Base-by-base conservation (phyloP, 2,888 invertebrate genomes). In the Drosophila nigritarsus region DNA sequence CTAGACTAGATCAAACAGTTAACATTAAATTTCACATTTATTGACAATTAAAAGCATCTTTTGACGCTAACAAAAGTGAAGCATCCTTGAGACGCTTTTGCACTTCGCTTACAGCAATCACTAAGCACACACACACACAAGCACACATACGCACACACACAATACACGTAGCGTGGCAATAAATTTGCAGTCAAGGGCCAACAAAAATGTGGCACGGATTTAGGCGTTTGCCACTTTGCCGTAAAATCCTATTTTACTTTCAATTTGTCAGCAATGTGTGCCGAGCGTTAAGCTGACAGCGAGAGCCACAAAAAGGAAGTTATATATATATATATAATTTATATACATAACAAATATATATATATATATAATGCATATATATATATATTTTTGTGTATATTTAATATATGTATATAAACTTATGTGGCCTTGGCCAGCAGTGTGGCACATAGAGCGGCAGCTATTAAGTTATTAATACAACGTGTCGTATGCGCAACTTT, bases 231-330 rank as follows among this genome's bases (percentile, higher is more conserved):
- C 82, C 76, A 74, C 76, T 73, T 78, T 69, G 73, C 75, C 75
- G 79, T 82, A 75, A 87, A 87, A 87, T 87, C 81, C 81, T 73
- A 87, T 82, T 85, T 87, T 87, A 87, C 85, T 85, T 85, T 83
- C 83, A 87, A 85, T 85, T 87, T 85, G 87, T 82, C 85, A 84
- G 70, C 61, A 49, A 42, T 49, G 66, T 58, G 56, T 38, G 60
- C 29, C 24, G 53, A 65, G 74, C 69, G 60, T 64, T 75, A 79
- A 79, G 79, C 79, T 73, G 79, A 80, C 79, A 73, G 75, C 58
- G 13, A 48, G 38, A 20, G 45, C 27, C 13, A 34, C 29, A 13
- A 29, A 51, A 54, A 45, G 36, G 27, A 55, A 27, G 27, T 18
- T 20, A 64, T 60, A 74, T 56, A 2, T 24, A 65, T 60, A 65